Evolutionary conservation across 2,888 invertebrate species (phyloP).

Genomic region (Muscina levida): DNA sequence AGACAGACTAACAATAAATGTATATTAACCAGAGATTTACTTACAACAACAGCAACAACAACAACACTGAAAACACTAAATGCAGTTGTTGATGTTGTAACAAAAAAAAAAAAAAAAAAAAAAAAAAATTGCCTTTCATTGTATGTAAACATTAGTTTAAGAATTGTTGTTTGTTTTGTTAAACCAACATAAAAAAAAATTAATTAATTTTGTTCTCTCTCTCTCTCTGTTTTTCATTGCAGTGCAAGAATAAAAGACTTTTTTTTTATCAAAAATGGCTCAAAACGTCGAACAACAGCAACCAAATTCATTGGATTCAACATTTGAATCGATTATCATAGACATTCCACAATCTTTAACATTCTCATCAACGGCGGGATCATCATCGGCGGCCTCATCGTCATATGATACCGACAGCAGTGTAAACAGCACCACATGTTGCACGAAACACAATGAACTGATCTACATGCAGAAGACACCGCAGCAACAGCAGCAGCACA

Average conservation of each 20-base stretch:
- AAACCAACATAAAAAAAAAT: no score
- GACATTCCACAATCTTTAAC: conserved; percentile 74
- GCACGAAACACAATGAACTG: conserved; percentile 76
- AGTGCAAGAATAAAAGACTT: conserved; percentile 53
- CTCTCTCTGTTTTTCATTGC: conserved; percentile 50
- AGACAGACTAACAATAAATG: background rate
- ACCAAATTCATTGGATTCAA: conserved; percentile 61
- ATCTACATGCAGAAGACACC: conserved; percentile 74
- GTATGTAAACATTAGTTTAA: no score
- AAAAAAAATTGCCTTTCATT: no score
- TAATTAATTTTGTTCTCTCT: conserved; percentile 47
- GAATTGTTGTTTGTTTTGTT: no score
- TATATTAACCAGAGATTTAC: no score
- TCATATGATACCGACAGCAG: conserved; percentile 77
- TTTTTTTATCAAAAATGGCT: conserved; percentile 46
- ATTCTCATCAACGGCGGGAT: conserved; percentile 49
- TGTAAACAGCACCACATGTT: conserved; percentile 76
- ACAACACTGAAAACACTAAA: background rate
- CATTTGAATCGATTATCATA: conserved; percentile 74
- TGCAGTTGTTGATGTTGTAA: conserved; percentile 24
- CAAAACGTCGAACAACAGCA: conserved; percentile 47
- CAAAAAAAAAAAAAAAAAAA: no score
- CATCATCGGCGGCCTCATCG: conserved; percentile 67
- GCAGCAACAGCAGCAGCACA: conserved; percentile 51
- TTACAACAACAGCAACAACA: conserved; percentile 7